A percentile compares a stretch with the other conserved stretches of the same genome.
Conservation (phyloP, 1,140 invertebrate genomes). For the Bombus impatiens region DNA sequence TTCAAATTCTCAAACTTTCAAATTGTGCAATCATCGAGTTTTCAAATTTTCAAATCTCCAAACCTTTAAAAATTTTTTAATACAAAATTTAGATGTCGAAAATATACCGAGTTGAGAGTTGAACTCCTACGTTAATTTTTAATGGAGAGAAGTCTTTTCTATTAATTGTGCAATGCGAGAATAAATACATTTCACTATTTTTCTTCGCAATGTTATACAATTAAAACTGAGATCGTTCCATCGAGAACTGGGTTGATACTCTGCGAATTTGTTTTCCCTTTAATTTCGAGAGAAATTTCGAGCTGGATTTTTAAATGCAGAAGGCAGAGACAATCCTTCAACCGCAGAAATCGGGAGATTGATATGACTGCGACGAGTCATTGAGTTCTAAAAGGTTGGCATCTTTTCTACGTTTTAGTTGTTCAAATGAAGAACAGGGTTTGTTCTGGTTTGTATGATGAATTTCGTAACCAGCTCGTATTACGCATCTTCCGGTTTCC, state of each 20-base stretch:
- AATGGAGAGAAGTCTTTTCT: too few species aligned
- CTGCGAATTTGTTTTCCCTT: neutral
- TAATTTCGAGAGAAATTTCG: neutral
- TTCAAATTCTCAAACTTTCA: neutral
- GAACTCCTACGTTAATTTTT: too few species aligned
- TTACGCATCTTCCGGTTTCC: constrained; percentile 72
- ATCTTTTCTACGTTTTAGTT: constrained; percentile 73
- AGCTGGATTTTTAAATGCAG: neutral
- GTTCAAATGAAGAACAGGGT: constrained; percentile 53
- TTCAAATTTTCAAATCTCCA: neutral
- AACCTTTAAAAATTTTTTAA: neutral
- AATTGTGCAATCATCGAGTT: neutral
- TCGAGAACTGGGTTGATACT: neutral
- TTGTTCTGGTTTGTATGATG: constrained; percentile 41
- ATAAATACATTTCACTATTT: neutral
- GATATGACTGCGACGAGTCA: neutral
- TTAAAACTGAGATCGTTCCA: too few species aligned
- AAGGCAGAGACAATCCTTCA: neutral
- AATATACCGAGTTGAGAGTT: too few species aligned
- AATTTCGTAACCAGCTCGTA: constrained; percentile 74
- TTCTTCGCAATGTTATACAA: too few species aligned
- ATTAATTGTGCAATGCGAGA: too few species aligned
- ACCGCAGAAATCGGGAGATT: neutral
- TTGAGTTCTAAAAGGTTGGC: constrained; percentile 72
- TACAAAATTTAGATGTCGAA: too few species aligned